phyloP scores from a whole-genome alignment of 1,140 invertebrate genomes.

The Limonius californicus region DNA sequence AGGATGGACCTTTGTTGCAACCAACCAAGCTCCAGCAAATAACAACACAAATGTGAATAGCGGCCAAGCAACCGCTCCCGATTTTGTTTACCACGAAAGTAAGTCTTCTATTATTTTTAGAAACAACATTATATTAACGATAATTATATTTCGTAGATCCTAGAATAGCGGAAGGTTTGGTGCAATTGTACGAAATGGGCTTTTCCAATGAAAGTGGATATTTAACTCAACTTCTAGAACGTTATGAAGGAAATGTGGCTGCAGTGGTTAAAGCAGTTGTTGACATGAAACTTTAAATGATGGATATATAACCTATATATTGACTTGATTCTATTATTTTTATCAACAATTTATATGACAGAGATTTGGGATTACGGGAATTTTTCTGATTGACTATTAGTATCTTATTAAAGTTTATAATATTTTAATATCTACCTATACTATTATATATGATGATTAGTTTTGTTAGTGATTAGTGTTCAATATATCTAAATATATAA shows the following conservation, averaged over 20 bases:
- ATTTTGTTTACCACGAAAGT: conserved; percentile 2
- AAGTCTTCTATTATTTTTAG: conserved; percentile 17
- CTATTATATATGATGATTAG: too few species aligned
- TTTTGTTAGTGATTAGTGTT: too few species aligned
- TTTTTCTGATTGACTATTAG: too few species aligned
- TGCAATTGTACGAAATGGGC: conserved; percentile 76
- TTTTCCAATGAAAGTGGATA: conserved; percentile 70
- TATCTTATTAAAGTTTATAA: too few species aligned
- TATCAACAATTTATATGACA: too few species aligned
- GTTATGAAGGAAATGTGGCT: conserved; percentile 41
- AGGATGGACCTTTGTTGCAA: conserved; percentile 17
- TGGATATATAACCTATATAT: too few species aligned
- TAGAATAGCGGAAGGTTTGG: conserved; percentile 57
- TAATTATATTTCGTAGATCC: conserved; percentile 54
- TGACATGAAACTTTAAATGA: conserved; percentile 16
- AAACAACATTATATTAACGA: too few species aligned
- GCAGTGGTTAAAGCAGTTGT: conserved; percentile 25
- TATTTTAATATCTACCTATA: too few species aligned
- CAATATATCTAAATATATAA: too few species aligned
- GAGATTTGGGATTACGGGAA: too few species aligned
- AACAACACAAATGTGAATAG: background rate
- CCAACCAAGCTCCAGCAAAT: conserved; percentile 11
- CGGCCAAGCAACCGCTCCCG: too few species aligned
- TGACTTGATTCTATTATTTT: too few species aligned
- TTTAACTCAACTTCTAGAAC: conserved; percentile 55